Evolutionary conservation across 2,888 invertebrate genomes (phyloP), one percentile per base, ranked within the genome.

Genomic region (Ectropis crepuscularia): DNA sequence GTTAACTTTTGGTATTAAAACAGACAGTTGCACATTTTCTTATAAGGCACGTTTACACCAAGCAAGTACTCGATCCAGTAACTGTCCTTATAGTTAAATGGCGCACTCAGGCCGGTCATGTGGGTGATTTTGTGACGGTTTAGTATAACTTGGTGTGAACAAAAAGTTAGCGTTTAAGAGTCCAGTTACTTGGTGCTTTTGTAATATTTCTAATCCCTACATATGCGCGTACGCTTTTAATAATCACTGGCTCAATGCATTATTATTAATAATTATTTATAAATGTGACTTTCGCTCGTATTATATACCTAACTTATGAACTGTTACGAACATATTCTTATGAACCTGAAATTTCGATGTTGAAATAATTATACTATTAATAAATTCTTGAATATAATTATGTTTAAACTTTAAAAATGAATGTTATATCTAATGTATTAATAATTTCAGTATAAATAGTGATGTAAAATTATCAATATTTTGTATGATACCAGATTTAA

Each of bases 221-320:
- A 74, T 61, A 75, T 75, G 79, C 75, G 74, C 75, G 77, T 82
- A 79, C 74, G 88, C 86, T 86, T 85, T 78, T 80, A 82, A 85
- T 79, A 78, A 79, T 79, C 78, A 80, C 83, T 83, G 84, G 88
- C 88, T 88, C 88, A 88, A 88, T 82, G 81, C 80, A 77, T 84
- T 83, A 80, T 80, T 82, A 79, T 76, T 81, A 63, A 43, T 28
- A 74, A 76, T 74, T 72, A 70, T 71, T 66, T 70, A 69, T 70
- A 53, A 55, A 57, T 11, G 9, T 53, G 53, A 53, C 47, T 46
- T 43, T 60, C 60, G 48, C 54, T 49, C 39, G 53, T 60, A 49
- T 60, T 60, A 48, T 43, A n/a, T n/a, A n/a, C n/a, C n/a, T n/a
- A 51, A 55, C 63, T 53, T 57, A 53, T 58, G 55, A 53, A 64